phyloP scores from a whole-genome alignment of 2,113 vertebrate genomes.

The Misgurnus mizolepis region DNA sequence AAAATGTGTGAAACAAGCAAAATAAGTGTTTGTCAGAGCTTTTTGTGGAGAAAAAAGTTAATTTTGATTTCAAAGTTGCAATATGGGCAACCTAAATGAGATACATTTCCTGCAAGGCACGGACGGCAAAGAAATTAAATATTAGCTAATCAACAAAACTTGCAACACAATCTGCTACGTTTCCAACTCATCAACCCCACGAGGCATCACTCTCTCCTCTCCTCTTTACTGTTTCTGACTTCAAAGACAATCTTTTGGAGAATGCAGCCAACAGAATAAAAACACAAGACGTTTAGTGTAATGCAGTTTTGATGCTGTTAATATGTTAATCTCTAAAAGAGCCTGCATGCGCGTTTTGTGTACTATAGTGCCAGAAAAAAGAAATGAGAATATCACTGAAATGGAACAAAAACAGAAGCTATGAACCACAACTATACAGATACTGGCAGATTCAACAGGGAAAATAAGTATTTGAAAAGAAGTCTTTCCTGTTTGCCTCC shows the following conservation, averaged over 20 bases:
- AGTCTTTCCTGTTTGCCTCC: too few species aligned
- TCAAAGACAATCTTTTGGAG: constrained; percentile 40
- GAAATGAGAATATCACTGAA: constrained; percentile 12
- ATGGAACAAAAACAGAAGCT: constrained; percentile 10
- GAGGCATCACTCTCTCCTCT: constrained; percentile 13
- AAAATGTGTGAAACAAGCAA: too few species aligned
- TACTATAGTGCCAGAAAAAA: background rate
- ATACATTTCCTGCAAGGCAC: constrained; percentile 36
- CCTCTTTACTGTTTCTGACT: constrained; percentile 9
- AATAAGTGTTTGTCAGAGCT: background rate
- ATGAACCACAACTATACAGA: constrained; percentile 27
- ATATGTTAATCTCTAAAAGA: constrained; percentile 33
- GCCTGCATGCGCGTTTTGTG: background rate
- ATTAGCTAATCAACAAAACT: constrained; percentile 54
- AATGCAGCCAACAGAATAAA: constrained; percentile 33
- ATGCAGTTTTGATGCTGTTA: constrained; percentile 35
- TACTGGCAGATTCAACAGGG: background rate
- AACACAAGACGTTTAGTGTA: constrained; percentile 25
- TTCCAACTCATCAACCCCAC: constrained; percentile 21
- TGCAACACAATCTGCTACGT: background rate
- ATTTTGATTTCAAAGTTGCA: constrained; percentile 18
- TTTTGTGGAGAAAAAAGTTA: background rate
- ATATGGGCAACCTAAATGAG: constrained; percentile 42
- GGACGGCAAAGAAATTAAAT: constrained; percentile 35
- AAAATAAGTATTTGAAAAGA: too few species aligned